Base-by-base conservation (phyloP, 2,797 vertebrate species). In the Parotocinclus haroldoi region DNA sequence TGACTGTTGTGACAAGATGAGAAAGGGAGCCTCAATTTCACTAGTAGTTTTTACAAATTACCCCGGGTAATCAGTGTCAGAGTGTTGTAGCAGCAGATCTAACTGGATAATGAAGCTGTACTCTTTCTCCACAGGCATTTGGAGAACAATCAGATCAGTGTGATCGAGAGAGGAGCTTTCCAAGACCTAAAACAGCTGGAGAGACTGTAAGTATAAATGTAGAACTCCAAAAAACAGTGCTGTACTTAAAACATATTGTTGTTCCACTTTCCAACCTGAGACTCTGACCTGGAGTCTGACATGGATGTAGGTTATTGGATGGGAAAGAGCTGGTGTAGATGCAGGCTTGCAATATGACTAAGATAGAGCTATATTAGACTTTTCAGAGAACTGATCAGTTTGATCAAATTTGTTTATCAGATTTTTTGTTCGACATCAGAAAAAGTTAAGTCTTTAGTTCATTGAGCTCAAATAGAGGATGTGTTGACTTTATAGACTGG, bases 121-220 rank as follows among this genome's bases (percentile, higher is more conserved):
- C 51, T 71, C 38, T 61, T 39, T 8, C n/a, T 49, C 54, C 44
- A 36, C 79, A 99, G 96, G 51, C 96, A 98, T 80, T 90, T 99
- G 89, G 96, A 98, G 87, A 95, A 98, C 83, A 99, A 99, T 88
- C 96, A 98, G 80, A 93, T 99, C 85, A 98, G 90, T 37, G 85
- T 96, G 72, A 91, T 99, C 0, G 96, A 99, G 85, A 90, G 96
- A 88, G 96, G 96, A 84, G 92, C 95, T 16, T 99, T 99, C 86
- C 95, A 98, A 85, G 96, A 98, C 81, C 92, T 99, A 73, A 92
- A 96, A 75, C 93, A 96, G 86, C 91, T 99, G n/a, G 96, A 99
- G 74, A 89, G 96, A 72, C 88, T 99, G 96, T 98, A 80, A 98
- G 96, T 96, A 81, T 27, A 10, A 11, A n/a, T 42, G n/a, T 3